A percentile compares a stretch with the other conserved stretches of the same genome.
phyloP scores from a whole-genome alignment of 2,113 vertebrate species.

The Tyrannus savana region DNA sequence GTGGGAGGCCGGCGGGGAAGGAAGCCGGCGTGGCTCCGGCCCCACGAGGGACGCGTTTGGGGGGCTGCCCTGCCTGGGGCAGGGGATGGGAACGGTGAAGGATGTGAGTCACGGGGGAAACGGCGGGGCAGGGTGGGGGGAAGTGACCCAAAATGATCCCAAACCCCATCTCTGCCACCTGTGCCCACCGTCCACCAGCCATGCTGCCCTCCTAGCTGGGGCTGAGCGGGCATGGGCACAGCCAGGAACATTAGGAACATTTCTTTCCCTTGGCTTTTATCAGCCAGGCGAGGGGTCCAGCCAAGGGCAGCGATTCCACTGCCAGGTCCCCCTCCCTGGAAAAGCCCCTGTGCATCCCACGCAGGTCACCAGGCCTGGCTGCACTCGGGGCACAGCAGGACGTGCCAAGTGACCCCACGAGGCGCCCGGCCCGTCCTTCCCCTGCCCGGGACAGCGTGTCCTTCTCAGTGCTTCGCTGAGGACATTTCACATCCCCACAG shows the following conservation, averaged over 20 bases:
- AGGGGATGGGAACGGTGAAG: neutral
- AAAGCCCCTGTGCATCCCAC: neutral
- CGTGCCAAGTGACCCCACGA: neutral
- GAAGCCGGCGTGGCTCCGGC: neutral
- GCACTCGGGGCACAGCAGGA: neutral
- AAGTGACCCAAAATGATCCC: fast-evolving
- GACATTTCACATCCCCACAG: neutral
- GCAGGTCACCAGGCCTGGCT: fast-evolving
- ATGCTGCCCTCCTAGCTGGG: fast-evolving
- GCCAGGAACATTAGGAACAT: fast-evolving
- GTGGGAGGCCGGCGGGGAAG: fast-evolving
- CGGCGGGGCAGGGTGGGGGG: fast-evolving
- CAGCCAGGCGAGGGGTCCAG: neutral
- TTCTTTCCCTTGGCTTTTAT: neutral
- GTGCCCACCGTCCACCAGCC: fast-evolving
- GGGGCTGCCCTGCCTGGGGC: neutral
- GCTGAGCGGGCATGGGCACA: neutral
- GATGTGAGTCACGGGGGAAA: neutral
- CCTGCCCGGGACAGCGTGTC: fast-evolving
- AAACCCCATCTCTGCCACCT: neutral
- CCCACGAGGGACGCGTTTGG: fast-evolving
- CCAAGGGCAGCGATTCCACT: neutral
- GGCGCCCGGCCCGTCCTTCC: neutral
- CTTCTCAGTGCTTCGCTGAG: neutral
- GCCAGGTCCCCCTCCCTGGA: neutral